phyloP scores from a whole-genome alignment of 2,888 invertebrate species.

The Agriopis marginaria region DNA sequence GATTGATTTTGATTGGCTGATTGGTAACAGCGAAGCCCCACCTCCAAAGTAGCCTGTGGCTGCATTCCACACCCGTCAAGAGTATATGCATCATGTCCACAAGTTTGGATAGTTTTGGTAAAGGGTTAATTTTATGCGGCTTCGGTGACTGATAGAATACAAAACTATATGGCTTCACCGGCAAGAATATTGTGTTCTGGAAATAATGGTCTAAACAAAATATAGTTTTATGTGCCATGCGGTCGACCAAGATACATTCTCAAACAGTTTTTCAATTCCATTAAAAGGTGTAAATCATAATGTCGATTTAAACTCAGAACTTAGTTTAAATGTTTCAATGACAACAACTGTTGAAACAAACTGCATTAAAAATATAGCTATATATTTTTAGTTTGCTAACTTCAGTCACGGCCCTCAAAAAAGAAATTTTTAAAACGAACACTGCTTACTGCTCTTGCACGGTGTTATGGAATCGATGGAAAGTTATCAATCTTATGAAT shows the following conservation, averaged over 20 bases:
- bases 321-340: too few species aligned
- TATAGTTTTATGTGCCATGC: not conserved
- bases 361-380: too few species aligned
- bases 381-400: not conserved
- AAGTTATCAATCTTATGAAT: not conserved
- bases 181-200: slow-evolving; percentile 4
- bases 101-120: slow-evolving; percentile 64
- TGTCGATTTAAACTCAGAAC: too few species aligned
- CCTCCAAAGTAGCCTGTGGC: slow-evolving; percentile 73
- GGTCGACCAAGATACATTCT: slow-evolving; percentile 12
- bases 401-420: not conserved
- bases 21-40: slow-evolving; percentile 79
- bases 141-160: slow-evolving; percentile 52
- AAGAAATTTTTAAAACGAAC: not conserved
- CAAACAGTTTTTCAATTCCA: not conserved
- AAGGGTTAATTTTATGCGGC: slow-evolving; percentile 58
- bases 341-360: too few species aligned
- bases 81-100: slow-evolving; percentile 55
- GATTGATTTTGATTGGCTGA: slow-evolving; percentile 87
- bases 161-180: not conserved
- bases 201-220: not conserved
- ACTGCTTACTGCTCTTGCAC: not conserved
- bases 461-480: not conserved
- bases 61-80: slow-evolving; percentile 33
- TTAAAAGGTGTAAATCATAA: not conserved